phyloP scores from a whole-genome alignment of 1,140 invertebrate genomes.

The Semibalanus balanoides region DNA sequence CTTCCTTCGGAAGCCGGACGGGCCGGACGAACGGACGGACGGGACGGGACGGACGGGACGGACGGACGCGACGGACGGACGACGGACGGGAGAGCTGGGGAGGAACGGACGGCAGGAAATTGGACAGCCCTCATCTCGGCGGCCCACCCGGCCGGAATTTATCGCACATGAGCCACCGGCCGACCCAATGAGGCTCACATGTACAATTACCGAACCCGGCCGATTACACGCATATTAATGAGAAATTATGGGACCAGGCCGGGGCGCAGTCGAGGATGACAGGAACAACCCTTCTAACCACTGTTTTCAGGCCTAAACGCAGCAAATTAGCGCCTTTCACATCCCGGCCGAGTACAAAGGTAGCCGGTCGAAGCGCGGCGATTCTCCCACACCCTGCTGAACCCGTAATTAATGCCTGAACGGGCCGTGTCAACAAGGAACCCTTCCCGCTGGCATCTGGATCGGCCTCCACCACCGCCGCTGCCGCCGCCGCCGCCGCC shows the following conservation, averaged over 20 bases:
- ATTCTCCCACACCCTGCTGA: neutral
- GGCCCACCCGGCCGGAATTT: neutral
- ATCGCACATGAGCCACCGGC: neutral
- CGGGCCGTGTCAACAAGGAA: neutral
- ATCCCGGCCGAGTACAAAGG: neutral
- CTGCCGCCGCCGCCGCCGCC: no score
- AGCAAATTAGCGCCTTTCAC: neutral
- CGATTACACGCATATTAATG: slow-evolving; percentile 2
- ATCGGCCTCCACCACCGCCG: no score
- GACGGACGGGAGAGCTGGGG: no score
- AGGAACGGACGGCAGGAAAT: neutral
- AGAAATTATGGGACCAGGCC: neutral
- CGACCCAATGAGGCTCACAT: neutral
- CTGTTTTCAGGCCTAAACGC: slow-evolving; percentile 1
- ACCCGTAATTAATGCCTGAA: neutral
- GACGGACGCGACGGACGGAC: no score
- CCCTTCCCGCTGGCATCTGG: no score
- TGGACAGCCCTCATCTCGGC: neutral
- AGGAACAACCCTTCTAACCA: neutral
- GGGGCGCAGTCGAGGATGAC: neutral
- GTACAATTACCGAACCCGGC: neutral
- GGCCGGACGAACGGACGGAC: no score
- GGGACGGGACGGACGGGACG: no score
- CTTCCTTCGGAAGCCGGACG: no score
- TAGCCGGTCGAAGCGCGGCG: neutral